Percentiles rank a stretch among this genome's conserved stretches.
phyloP scores from a whole-genome alignment of 2,888 invertebrate genomes.

The Leptopilina drosophilae region DNA sequence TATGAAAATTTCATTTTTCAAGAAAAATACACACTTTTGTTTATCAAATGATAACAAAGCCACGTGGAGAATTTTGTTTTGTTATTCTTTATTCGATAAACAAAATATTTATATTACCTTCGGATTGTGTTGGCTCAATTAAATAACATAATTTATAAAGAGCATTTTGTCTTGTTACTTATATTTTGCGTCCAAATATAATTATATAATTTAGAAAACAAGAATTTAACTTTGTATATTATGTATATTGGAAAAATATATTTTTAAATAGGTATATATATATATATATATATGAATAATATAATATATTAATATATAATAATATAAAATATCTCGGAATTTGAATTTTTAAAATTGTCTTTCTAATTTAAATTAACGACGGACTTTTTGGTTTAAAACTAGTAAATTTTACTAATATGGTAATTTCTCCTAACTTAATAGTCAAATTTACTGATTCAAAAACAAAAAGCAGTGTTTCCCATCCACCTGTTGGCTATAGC shows the following conservation, averaged over 20 bases:
- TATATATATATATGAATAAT: too few relatives aligned
- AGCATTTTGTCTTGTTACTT: neutral
- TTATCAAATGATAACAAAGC: constrained; percentile 17
- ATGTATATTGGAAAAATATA: neutral
- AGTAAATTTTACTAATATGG: too few relatives aligned
- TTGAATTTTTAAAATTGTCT: too few relatives aligned
- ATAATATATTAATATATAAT: too few relatives aligned
- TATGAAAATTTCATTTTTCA: neutral
- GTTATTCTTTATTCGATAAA: constrained; percentile 5
- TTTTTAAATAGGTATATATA: too few relatives aligned
- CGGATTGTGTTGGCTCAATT: neutral
- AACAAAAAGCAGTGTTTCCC: too few relatives aligned
- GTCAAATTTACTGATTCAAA: too few relatives aligned
- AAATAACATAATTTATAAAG: neutral
- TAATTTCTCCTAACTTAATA: too few relatives aligned
- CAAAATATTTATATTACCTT: neutral
- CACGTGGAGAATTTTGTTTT: constrained; percentile 2
- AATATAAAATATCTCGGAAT: too few relatives aligned
- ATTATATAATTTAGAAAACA: neutral
- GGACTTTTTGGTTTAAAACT: too few relatives aligned
- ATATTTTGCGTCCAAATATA: neutral
- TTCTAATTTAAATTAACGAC: too few relatives aligned
- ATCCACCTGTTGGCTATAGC: too few relatives aligned
- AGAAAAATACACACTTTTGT: neutral
- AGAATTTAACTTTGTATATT: neutral